phyloP scores from a whole-genome alignment of 2,888 invertebrate species.

The Rhamphomyia laevipes region DNA sequence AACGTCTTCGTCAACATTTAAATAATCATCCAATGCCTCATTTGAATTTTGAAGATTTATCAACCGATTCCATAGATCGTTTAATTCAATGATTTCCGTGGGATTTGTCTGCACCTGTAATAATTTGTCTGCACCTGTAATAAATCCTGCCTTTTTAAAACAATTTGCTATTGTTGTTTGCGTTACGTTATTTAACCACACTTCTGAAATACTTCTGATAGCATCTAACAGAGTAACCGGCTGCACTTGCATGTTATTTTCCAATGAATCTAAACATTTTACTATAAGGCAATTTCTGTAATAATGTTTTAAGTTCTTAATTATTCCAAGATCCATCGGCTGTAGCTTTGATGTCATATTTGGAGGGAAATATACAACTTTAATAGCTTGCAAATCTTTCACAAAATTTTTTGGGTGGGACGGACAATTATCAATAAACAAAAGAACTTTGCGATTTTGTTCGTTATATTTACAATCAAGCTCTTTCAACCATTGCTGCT shows the following conservation, averaged over 20 bases:
- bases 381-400: neutral
- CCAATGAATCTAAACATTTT: neutral
- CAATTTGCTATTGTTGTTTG: neutral
- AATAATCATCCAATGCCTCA: too few species aligned
- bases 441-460: conserved; percentile 6
- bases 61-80: too few species aligned
- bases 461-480: neutral
- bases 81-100: too few species aligned
- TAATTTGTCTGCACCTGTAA: too few species aligned
- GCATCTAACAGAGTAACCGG: too few species aligned
- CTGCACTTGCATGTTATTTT: neutral
- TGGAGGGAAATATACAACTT: neutral
- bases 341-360: neutral
- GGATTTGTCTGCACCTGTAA: too few species aligned
- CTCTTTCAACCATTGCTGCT: conserved; percentile 5
- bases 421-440: conserved; percentile 1
- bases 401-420: neutral
- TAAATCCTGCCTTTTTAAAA: neutral
- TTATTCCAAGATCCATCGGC: neutral
- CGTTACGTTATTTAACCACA: too few species aligned
- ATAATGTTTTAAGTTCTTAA: neutral
- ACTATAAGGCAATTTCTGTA: neutral
- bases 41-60: too few species aligned
- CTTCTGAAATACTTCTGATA: too few species aligned
- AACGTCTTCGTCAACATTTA: too few species aligned